phyloP scores from a whole-genome alignment of 2,113 vertebrate species.

The Hypocryptadius cinnamomeus region DNA sequence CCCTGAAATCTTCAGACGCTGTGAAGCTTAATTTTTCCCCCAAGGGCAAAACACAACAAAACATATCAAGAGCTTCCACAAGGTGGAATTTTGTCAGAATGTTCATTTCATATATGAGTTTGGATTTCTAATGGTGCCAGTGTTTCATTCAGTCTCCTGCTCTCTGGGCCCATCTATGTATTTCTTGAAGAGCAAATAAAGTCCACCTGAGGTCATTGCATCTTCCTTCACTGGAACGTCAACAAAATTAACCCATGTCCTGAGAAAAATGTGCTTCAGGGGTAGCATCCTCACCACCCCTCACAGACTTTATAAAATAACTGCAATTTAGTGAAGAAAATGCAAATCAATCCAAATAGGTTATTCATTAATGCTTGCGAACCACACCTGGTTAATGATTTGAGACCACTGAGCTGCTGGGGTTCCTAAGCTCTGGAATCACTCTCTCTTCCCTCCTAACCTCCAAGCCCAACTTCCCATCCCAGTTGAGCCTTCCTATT shows the following conservation, averaged over 20 bases:
- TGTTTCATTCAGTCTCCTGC: accelerated
- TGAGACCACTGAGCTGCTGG: not conserved
- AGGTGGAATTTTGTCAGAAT: not conserved
- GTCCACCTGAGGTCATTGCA: not conserved
- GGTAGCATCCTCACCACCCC: not conserved
- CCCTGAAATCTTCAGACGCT: not conserved
- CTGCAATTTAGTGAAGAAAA: not conserved
- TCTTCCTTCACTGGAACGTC: not conserved
- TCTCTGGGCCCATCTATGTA: not conserved
- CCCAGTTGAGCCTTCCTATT: not conserved
- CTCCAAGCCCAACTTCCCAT: not conserved
- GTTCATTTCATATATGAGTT: not conserved
- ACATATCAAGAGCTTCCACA: not conserved
- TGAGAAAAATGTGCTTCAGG: not conserved
- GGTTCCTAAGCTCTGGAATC: not conserved
- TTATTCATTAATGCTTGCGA: slow-evolving; percentile 8
- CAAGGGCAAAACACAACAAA: not conserved
- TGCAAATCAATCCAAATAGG: not conserved
- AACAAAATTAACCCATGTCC: not conserved
- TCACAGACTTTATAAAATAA: not conserved
- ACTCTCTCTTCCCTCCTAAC: not conserved
- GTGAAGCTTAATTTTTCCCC: not conserved
- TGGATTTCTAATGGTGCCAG: not conserved
- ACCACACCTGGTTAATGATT: slow-evolving; percentile 14
- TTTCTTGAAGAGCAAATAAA: not conserved